Evolutionary conservation across 2,113 vertebrate species (phyloP), one percentile per base, ranked within the genome.

Genomic region (Urocitellus parryii): DNA sequence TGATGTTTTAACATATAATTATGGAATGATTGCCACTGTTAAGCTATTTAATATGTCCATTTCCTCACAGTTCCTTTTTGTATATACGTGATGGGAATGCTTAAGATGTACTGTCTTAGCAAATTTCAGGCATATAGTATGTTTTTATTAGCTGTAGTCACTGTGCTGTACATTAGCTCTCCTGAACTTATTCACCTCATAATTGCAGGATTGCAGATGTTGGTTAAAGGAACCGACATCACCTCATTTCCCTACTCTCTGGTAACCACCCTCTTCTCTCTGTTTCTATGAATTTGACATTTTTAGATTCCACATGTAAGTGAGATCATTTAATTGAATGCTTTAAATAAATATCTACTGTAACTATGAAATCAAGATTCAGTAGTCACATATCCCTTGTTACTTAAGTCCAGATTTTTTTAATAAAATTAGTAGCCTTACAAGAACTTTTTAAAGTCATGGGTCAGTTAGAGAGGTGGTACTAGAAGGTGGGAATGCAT

Each of bases 381-480:
- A 90, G 0, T 80, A 56, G 27, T 90, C 27, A n/a, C 16, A 27
- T 63, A 37, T 11, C 65, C 42, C 42, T 37, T 86, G 22, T 79
- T 39, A 63, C 27, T 87, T 94, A 83, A 84, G 63, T 87, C n/a
- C 37, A 94, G n/a, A 94, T 72, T 91, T 53, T 42, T 37, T 93
- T n/a, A 95, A 51, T 89, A 67, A 90, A 87, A 61, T 61, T 78
- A 86, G 81, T 72, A 89, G 10, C 58, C n/a, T 93, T 87, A 24
- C 1, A 81, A 79, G 53, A 84, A 90, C 13, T 61, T 51, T 94
- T 87, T 93, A 82, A 76, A 77, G 53, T 82, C 20, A 0, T 72
- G n/a, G 14, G 56, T 58, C 32, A 91, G 32, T 89, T 17, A 90
- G 65, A 48, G 32, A 87, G 61, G 78, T 95, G 27, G 18, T 82